Evolutionary conservation across 2,888 invertebrate genomes (phyloP).

Genomic region (Pseudococcus longispinus): DNA sequence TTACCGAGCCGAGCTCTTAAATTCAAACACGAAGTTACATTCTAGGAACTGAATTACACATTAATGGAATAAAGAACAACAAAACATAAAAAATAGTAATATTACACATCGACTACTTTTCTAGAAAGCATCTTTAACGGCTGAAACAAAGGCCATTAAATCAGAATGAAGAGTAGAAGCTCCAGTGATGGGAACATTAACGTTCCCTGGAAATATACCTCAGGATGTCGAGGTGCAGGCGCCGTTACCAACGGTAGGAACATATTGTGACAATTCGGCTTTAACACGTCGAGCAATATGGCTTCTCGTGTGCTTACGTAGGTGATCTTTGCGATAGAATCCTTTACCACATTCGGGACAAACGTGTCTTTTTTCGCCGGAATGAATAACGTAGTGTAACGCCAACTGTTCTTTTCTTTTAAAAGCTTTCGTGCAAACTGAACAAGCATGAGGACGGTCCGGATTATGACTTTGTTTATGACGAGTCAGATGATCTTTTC

Average conservation of each 20-base stretch:
- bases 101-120: not conserved
- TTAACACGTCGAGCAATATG: conserved; percentile 79
- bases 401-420: conserved; percentile 89
- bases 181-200: conserved; percentile 62
- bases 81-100: not conserved
- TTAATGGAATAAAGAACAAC: not conserved
- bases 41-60: conserved; percentile 10
- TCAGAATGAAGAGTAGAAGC: conserved; percentile 59
- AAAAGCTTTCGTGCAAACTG: conserved; percentile 83
- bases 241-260: conserved; percentile 59
- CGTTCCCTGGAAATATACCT: conserved; percentile 65
- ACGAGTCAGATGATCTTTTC: conserved; percentile 84
- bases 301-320: conserved; percentile 80
- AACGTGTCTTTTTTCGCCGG: conserved; percentile 85
- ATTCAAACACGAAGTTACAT: not conserved
- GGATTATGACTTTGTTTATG: conserved; percentile 90
- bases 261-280: conserved; percentile 65
- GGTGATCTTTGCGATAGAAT: conserved; percentile 71
- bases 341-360: conserved; percentile 89
- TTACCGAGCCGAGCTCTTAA: not conserved
- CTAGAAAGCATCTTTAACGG: conserved; percentile 60
- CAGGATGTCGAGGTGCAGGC: conserved; percentile 63
- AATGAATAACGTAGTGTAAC: conserved; percentile 87
- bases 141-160: conserved; percentile 60
- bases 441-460: conserved; percentile 85